Percentiles rank a stretch among this genome's conserved stretches.
Conservation (phyloP, 2,113 vertebrate species). For the Ictalurus furcatus region DNA sequence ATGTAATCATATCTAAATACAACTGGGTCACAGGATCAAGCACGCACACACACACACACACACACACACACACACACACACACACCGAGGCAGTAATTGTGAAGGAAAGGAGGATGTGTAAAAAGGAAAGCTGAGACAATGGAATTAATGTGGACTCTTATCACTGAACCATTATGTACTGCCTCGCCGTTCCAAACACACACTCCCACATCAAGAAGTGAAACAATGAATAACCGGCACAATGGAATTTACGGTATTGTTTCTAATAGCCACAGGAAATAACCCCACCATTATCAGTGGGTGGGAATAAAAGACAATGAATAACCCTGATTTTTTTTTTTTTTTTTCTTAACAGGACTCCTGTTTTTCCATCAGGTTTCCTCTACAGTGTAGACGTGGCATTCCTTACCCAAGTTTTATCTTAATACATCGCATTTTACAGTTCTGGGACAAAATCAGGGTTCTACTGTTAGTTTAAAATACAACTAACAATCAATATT, state of each 20-base stretch:
- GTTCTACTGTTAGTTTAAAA: not conserved
- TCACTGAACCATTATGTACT: slow-evolving; percentile 87
- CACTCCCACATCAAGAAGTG: slow-evolving; percentile 79
- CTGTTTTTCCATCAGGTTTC: slow-evolving; percentile 76
- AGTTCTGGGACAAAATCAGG: not conserved
- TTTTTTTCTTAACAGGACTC: slow-evolving; percentile 67
- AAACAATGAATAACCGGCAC: slow-evolving; percentile 86
- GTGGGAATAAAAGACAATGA: slow-evolving; percentile 85
- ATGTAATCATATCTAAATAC: slow-evolving; percentile 21
- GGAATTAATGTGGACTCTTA: slow-evolving; percentile 91
- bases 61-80: not conserved
- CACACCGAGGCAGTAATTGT: slow-evolving; percentile 10
- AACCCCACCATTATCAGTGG: slow-evolving; percentile 83
- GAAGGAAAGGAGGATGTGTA: slow-evolving; percentile 66
- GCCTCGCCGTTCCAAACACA: slow-evolving; percentile 82
- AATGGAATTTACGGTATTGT: slow-evolving; percentile 85
- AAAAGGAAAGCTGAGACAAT: slow-evolving; percentile 80
- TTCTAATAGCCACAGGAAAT: slow-evolving; percentile 84
- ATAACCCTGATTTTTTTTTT: slow-evolving; percentile 77
- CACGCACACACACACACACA: not conserved
- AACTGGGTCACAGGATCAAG: slow-evolving; percentile 14
- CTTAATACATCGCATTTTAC: slow-evolving; percentile 28
- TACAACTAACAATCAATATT: not conserved
- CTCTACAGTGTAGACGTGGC: slow-evolving; percentile 53
- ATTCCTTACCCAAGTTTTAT: not conserved